Evolutionary conservation across 1,140 invertebrate genomes (phyloP).

Genomic region (Acromyrmex echinatior): DNA sequence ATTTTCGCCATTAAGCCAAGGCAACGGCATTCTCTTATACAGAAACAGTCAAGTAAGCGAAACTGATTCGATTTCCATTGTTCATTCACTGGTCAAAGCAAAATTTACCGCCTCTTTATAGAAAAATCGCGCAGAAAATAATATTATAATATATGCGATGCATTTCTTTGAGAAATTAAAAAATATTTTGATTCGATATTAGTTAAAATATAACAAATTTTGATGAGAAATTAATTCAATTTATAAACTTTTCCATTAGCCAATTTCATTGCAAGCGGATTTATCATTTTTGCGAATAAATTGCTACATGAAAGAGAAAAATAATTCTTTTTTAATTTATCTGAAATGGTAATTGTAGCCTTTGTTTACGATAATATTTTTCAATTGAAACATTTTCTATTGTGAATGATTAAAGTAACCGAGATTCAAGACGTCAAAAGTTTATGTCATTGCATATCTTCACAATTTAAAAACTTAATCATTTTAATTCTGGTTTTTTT

Average conservation of each 20-base stretch:
- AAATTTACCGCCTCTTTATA: constrained; percentile 1
- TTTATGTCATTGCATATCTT: neutral
- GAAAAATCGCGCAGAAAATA: neutral
- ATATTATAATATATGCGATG: constrained; percentile 30
- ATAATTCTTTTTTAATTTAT: constrained; percentile 39
- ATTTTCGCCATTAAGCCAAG: constrained; percentile 54
- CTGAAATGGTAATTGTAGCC: constrained; percentile 32
- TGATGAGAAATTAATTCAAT: constrained; percentile 41
- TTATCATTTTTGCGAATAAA: constrained; percentile 26
- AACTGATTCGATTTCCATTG: constrained; percentile 43
- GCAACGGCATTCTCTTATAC: constrained; percentile 26
- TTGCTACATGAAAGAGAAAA: constrained; percentile 34
- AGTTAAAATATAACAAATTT: constrained; percentile 23
- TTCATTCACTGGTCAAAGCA: constrained; percentile 19
- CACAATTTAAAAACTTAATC: neutral
- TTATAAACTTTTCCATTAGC: constrained; percentile 27
- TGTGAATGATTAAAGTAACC: neutral
- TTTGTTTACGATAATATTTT: constrained; percentile 15
- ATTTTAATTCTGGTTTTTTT: neutral
- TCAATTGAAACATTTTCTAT: constrained; percentile 8
- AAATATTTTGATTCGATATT: constrained; percentile 21
- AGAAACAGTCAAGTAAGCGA: constrained; percentile 44
- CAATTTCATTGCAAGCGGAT: neutral
- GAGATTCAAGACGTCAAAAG: constrained; percentile 9
- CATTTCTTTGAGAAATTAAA: constrained; percentile 24